phyloP scores from a whole-genome alignment of 2,888 invertebrate species.

The Macroteleia sp. region DNA sequence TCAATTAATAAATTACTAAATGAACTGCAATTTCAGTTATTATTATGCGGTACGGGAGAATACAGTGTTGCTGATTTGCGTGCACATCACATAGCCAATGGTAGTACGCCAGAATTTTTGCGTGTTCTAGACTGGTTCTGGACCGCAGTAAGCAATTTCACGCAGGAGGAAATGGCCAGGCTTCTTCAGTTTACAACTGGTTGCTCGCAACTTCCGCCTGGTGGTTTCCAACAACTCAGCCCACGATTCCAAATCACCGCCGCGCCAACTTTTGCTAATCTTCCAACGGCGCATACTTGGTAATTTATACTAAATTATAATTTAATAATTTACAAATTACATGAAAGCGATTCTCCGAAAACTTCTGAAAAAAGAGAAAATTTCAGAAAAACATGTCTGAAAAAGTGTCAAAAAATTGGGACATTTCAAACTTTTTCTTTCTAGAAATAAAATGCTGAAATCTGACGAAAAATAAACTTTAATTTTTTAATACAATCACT shows the following conservation, averaged over 20 bases:
- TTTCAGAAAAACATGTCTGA: too few species aligned
- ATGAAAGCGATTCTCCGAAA: too few species aligned
- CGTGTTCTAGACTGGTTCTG: slow-evolving; percentile 95
- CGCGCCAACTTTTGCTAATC: slow-evolving; percentile 93
- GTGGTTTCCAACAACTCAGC: slow-evolving; percentile 94
- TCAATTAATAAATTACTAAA: too few species aligned
- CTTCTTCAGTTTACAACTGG: slow-evolving; percentile 97
- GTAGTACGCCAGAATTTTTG: slow-evolving; percentile 91
- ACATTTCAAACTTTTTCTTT: too few species aligned
- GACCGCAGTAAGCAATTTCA: slow-evolving; percentile 95
- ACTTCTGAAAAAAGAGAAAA: too few species aligned
- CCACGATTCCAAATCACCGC: slow-evolving; percentile 97
- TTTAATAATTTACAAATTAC: too few species aligned
- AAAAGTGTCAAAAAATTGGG: too few species aligned
- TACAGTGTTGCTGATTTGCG: slow-evolving; percentile 96
- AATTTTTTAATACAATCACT: too few species aligned
- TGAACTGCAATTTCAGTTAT: slow-evolving; percentile 88
- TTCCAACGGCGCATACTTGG: slow-evolving; percentile 98
- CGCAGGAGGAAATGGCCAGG: slow-evolving; percentile 96
- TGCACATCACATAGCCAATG: slow-evolving; percentile 93
- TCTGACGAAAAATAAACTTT: too few species aligned
- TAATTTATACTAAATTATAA: slow-evolving; percentile 77
- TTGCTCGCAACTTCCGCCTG: slow-evolving; percentile 95
- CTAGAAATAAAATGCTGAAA: too few species aligned
- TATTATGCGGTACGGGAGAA: slow-evolving; percentile 96